Base-by-base conservation (phyloP, 1,140 invertebrate species). In the Gryon sp. region DNA sequence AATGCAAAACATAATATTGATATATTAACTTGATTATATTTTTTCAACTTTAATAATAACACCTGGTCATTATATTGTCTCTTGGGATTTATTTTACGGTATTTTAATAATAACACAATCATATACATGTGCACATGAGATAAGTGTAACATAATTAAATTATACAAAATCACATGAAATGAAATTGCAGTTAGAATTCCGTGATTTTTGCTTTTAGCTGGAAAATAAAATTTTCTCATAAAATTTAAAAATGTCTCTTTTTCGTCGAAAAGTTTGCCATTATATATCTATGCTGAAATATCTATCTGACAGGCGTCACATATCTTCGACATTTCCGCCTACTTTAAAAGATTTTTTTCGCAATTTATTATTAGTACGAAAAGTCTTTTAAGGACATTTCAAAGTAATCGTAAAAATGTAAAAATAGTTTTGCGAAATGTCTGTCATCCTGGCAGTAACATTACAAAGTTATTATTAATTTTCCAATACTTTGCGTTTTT, bases 401-500 rank as follows among this genome's bases (percentile, higher is more conserved):
- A 4, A 41, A 52, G 45, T 63, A 63, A 41, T 30, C 30, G 15
- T 11, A 8, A 7, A 5, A 18, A 50, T n/a, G 14, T 48, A 53
- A 68, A 57, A 38, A 57, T 38, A 50, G 32, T 55, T 55, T 45
- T 16, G n/a, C 30, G 18, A 40, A 30, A 50, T 20, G 32, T 48
- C 34, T 45, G 43, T 40, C 53, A 59, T 22, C 15, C 30, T 11
- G 32, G 34, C 40, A 38, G 28, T 52, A 53, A 53, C 57, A 38
- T 72, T 72, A 55, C 46, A 72, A 62, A 63, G 36, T 55, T 57
- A 63, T 55, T 63, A 72, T 72, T 34, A 55, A 57, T 63, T 63
- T 62, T 55, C 46, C 46, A 63, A 55, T 53, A 62, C 26, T 60
- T 12, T 40, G 55, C 30, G 32, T 72, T 55, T n/a, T n/a, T 73